Evolutionary conservation across 2,888 invertebrate species (phyloP), one percentile per base, ranked within the genome.

Genomic region (Eustalomyia histrio): DNA sequence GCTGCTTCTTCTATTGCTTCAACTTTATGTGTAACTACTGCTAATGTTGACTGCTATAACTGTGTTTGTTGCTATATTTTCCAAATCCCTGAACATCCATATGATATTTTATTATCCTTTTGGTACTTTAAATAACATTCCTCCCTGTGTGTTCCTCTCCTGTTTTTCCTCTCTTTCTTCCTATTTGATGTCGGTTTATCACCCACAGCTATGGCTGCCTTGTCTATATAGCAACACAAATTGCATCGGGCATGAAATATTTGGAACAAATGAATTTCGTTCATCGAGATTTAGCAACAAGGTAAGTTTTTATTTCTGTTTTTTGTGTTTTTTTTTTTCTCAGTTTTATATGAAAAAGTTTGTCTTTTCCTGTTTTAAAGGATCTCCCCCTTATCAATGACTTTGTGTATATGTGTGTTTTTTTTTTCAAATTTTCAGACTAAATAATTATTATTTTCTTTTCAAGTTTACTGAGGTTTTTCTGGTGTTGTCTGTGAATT

Each of bases 211-310:
- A 95, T 90, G 95, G 95, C 86, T 95, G 95, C 91, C 93, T 96
- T 90, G 94, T 96, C 87, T 95, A 95, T 92, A 95, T 96, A 93
- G 95, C 96, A 84, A 94, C 95, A 83, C 96, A 97, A 92, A 94
- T 97, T 90, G 95, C 97, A 85, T 95, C 96, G 80, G 97, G 96
- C 84, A 96, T 97, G 96, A 96, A 96, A 91, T 96, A 97, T 91
- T 92, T 97, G 89, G 97, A 97, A 91, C 94, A 94, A 84, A 92
- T 95, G 90, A 94, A 95, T 91, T 96, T 95, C 91, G 94, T 97
- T 84, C 97, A 97, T 92, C 93, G 95, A 87, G 96, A 97, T 92
- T 92, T 97, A 86, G 96, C 96, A 84, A 94, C 96, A 86, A 94
- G 95, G 94, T 94, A 92, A 92, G 90, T 88, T 57, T 53, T 16